Evolutionary conservation across 1,140 invertebrate species (phyloP).

Genomic region (Neomicropteryx cornuta): DNA sequence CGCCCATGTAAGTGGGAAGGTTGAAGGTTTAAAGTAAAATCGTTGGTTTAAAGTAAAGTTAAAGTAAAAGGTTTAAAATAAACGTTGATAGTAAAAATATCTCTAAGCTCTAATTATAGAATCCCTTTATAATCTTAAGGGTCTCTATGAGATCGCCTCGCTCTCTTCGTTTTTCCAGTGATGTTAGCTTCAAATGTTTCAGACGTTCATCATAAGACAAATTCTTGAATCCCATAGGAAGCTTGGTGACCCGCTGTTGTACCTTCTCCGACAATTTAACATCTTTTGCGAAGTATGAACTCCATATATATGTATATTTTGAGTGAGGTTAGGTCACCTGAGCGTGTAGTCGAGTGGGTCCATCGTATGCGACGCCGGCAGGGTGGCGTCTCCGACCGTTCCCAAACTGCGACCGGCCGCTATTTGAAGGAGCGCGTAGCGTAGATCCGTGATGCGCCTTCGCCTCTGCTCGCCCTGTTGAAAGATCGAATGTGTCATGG

Average conservation of each 20-base stretch:
- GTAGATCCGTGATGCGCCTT: conserved; percentile 51
- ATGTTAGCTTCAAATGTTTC: background rate
- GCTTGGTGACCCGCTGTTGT: no score
- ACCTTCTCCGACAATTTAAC: no score
- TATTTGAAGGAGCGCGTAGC: conserved; percentile 76
- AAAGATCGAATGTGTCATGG: conserved; percentile 39
- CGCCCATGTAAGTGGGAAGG: no score
- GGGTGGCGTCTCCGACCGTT: conserved; percentile 45
- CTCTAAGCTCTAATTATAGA: no score
- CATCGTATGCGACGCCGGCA: conserved; percentile 65
- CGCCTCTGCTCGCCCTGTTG: conserved; percentile 8
- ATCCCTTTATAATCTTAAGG: no score
- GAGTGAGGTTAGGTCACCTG: conserved; percentile 30
- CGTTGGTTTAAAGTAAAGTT: no score
- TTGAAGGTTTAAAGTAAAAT: no score
- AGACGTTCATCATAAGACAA: background rate
- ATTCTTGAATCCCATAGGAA: no score
- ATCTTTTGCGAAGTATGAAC: no score
- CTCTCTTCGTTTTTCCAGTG: background rate
- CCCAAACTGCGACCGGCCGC: conserved; percentile 41
- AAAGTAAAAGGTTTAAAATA: conserved; percentile 3
- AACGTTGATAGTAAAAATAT: background rate
- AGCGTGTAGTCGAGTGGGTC: conserved; percentile 76
- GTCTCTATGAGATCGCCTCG: no score
- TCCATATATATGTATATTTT: conserved; percentile 1